Conservation (phyloP, 1,140 invertebrate species). For the Agrypnia vestita region DNA sequence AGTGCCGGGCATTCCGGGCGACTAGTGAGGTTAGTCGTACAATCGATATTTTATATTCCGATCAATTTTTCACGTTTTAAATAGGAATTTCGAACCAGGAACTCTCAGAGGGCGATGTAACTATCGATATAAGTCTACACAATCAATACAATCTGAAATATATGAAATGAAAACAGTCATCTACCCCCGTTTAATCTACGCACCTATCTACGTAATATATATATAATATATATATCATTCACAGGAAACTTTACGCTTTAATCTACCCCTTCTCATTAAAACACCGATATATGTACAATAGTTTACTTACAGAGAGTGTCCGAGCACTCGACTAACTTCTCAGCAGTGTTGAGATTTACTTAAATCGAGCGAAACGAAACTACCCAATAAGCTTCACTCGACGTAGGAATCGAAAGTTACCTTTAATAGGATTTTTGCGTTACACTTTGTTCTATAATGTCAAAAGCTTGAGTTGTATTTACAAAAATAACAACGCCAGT, state of each 20-base stretch:
- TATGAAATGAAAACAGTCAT: conserved; percentile 54
- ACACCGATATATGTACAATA: conserved; percentile 58
- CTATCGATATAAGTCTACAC: conserved; percentile 55
- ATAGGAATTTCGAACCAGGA: conserved; percentile 62
- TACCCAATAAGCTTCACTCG: conserved; percentile 44
- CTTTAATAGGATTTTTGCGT: conserved; percentile 34
- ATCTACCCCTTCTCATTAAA: conserved; percentile 36
- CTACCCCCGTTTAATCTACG: conserved; percentile 60
- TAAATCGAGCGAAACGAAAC: conserved; percentile 12
- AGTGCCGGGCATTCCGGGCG: not conserved
- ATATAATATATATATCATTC: conserved; percentile 48
- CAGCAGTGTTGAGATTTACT: conserved; percentile 15
- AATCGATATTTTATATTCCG: conserved; percentile 1
- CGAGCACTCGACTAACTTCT: conserved; percentile 19
- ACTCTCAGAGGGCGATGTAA: conserved; percentile 60
- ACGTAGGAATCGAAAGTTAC: conserved; percentile 49
- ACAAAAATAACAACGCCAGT: conserved; percentile 35
- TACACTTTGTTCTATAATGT: conserved; percentile 35
- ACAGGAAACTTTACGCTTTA: conserved; percentile 50
- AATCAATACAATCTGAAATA: conserved; percentile 43
- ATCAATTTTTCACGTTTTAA: conserved; percentile 36
- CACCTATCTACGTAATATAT: conserved; percentile 16
- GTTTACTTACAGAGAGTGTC: conserved; percentile 43
- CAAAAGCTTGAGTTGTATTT: conserved; percentile 43
- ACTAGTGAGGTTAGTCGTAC: not conserved